Base-by-base conservation (phyloP, 1,140 invertebrate genomes). In the Lasioglossum baleicum region DNA sequence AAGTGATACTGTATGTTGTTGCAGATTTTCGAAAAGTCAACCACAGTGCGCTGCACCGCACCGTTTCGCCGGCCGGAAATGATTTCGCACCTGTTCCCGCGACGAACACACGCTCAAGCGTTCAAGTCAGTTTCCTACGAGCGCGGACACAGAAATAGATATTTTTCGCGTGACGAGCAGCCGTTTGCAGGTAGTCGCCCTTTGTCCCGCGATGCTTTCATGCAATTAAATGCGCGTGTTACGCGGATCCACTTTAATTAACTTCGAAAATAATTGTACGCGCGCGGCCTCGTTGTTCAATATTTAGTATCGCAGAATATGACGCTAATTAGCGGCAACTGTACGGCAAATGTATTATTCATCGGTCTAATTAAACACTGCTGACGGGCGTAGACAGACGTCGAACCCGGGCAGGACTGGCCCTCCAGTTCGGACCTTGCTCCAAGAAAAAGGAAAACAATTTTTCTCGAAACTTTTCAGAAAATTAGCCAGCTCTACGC, bases 241-340 rank as follows among this genome's bases (percentile, higher is more conserved):
- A 64, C 61, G 76, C 48, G 69, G 20, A 72, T 72, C 61, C 61
- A 51, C 22, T 79, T 79, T 79, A 79, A 79, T 79, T 79, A 79
- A 73, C 69, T 73, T 73, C 53, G 76, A 79, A 79, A 79, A 79
- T 79, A 79, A 79, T 79, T 58, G 70, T 73, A 35, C 61, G 31
- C 60, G 44, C 26, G 7, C 48, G 22, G 64, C 42, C 60, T 60
- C 35, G 51, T 68, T 75, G 75, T 78, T 73, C 69, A 44, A 78
- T 78, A 78, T 78, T 78, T 78, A 78, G 48, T 48, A 78, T 78
- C 76, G 69, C 61, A 20, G 61, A 65, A 79, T 79, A 79, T 65
- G 61, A 73, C 35, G 76, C 51, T 79, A 79, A 79, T 79, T 79
- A 79, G 40, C 61, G 22, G 40, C n/a, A 42, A 15, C 44, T 15